Conservation (phyloP, 2,888 invertebrate species). For the Machimus rusticus region DNA sequence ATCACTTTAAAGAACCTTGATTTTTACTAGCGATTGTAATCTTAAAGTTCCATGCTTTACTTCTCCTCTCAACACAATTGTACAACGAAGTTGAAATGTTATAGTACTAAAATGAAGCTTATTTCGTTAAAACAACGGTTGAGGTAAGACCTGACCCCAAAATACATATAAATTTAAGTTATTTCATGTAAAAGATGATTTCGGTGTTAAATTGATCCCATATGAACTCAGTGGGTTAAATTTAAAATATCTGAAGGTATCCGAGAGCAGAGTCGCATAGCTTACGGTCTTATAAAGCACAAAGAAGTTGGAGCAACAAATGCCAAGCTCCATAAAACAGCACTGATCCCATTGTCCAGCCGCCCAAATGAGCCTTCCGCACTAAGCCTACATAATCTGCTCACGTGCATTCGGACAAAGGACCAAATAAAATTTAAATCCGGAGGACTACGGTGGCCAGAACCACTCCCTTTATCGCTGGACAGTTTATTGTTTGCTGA, state of each 20-base stretch:
- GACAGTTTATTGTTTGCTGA: background rate
- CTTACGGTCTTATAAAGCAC: background rate
- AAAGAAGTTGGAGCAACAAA: background rate
- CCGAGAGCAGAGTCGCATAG: background rate
- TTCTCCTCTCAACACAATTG: background rate
- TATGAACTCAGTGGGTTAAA: background rate
- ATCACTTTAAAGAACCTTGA: no score
- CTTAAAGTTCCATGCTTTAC: no score
- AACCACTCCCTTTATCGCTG: conserved; percentile 1
- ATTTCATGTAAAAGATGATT: background rate
- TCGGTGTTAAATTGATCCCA: background rate
- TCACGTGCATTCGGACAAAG: background rate
- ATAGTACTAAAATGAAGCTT: background rate
- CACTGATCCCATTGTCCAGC: background rate
- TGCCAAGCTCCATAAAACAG: background rate
- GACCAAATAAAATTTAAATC: conserved; percentile 23
- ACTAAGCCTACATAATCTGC: background rate
- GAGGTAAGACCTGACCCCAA: background rate
- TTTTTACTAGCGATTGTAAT: no score
- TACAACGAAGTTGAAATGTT: background rate
- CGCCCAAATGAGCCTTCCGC: background rate
- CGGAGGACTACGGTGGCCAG: background rate
- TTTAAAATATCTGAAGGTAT: background rate
- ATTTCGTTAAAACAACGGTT: background rate
- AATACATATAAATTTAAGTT: background rate